Conservation (phyloP, 2,888 invertebrate species). For the Ceratothoa steindachneri region DNA sequence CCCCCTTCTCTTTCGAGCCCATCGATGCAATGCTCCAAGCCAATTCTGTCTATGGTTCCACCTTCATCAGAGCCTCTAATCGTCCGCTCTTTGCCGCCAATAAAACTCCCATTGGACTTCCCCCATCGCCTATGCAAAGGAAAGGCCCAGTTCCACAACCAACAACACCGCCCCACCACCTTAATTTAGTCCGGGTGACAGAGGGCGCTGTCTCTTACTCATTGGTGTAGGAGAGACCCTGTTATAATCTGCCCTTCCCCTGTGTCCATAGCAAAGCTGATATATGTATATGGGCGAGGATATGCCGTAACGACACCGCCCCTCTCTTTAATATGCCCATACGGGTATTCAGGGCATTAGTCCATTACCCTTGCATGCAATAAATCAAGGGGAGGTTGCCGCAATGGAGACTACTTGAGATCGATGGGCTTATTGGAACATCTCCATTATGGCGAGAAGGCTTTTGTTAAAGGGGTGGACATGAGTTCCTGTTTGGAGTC, state of each 20-base stretch:
- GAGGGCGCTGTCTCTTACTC: background rate
- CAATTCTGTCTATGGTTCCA: background rate
- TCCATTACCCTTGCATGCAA: background rate
- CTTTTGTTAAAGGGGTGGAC: no score
- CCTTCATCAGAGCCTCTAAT: background rate
- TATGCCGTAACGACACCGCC: background rate
- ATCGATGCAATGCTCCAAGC: background rate
- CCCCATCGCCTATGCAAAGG: no score
- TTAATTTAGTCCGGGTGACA: background rate
- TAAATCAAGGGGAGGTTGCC: background rate
- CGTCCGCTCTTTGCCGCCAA: background rate
- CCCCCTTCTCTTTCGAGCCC: background rate
- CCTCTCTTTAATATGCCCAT: conserved; percentile 4
- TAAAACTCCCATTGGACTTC: background rate
- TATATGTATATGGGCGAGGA: background rate
- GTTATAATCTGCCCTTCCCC: background rate
- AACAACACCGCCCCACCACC: background rate
- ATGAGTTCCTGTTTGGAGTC: no score
- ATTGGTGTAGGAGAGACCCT: background rate
- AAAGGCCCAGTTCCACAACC: no score
- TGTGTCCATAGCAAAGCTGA: background rate
- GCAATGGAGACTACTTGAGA: background rate
- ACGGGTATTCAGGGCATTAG: conserved; percentile 3
- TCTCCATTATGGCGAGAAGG: no score
- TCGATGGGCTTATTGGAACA: background rate